A percentile compares a stretch with the other conserved stretches of the same genome.
Conservation (phyloP, 2,113 vertebrate species). For the Tautogolabrus adspersus region DNA sequence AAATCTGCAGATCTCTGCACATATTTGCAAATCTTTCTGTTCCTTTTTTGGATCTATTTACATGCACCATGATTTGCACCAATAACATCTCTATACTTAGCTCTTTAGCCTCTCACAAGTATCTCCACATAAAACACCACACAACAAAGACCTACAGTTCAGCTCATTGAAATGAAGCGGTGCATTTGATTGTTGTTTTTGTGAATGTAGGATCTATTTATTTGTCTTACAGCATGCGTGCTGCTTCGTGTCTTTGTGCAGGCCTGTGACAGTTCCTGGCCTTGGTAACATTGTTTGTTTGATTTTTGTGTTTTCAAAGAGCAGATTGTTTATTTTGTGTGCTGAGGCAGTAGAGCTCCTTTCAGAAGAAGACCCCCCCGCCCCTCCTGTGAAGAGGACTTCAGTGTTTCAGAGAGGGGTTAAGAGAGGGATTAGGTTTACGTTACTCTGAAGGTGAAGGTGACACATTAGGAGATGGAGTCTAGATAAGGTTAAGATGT, state of each 20-base stretch:
- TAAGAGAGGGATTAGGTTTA: constrained; percentile 17
- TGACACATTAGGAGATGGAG: constrained; percentile 10
- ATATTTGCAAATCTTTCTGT: too few species aligned
- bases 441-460: constrained; percentile 27
- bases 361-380: background rate
- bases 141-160: background rate
- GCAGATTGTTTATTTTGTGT: constrained; percentile 15
- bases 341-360: background rate
- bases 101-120: too few species aligned
- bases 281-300: constrained; percentile 12
- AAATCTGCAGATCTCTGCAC: too few species aligned
- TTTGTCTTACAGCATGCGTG: background rate
- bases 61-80: too few species aligned
- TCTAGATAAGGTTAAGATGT: background rate
- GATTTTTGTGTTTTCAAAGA: background rate
- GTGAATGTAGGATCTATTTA: constrained; percentile 8
- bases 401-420: constrained; percentile 22
- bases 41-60: too few species aligned
- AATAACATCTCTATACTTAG: too few species aligned
- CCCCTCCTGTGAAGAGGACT: background rate
- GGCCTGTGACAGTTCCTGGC: constrained; percentile 16
- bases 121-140: background rate
- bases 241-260: background rate
- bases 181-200: background rate
- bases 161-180: background rate